A percentile compares a stretch with the other conserved stretches of the same genome.
These are phyloP conservation scores for Sarcoramphus papa DNA, from an alignment of 2,797 vertebrate genomes.

Conservation along the genomic window DNA sequence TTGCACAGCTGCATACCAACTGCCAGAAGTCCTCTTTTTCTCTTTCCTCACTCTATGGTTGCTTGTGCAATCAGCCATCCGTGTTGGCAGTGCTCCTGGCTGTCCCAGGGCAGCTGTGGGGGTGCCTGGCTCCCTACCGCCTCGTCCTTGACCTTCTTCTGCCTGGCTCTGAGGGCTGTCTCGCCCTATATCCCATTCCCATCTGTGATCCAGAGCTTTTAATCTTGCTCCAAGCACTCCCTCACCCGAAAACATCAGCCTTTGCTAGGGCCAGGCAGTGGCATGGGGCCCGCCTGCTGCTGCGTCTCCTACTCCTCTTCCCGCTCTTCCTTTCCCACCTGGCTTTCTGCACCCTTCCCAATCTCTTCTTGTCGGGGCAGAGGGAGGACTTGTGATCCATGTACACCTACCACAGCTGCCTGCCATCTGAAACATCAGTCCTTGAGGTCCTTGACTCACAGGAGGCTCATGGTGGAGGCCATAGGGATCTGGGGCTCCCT, in stretches of 20 bases:
- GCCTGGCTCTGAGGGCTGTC: background rate
- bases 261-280: background rate
- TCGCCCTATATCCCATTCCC: background rate
- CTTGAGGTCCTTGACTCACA: background rate
- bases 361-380: background rate
- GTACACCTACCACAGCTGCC: background rate
- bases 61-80: background rate
- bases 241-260: background rate
- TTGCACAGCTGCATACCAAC: background rate
- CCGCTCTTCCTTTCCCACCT: background rate
- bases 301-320: background rate
- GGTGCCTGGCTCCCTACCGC: background rate
- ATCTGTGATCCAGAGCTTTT: background rate
- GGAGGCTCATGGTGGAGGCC: background rate
- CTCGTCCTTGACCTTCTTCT: background rate
- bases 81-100: background rate
- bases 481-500: background rate
- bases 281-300: background rate
- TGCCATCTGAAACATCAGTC: background rate
- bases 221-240: background rate
- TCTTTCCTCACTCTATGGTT: background rate
- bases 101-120: rapidly evolving
- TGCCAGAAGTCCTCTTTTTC: background rate
- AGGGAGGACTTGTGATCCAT: background rate
- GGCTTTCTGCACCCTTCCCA: background rate